Conservation (phyloP, 1,140 invertebrate species). For the Bacillus rossius region DNA sequence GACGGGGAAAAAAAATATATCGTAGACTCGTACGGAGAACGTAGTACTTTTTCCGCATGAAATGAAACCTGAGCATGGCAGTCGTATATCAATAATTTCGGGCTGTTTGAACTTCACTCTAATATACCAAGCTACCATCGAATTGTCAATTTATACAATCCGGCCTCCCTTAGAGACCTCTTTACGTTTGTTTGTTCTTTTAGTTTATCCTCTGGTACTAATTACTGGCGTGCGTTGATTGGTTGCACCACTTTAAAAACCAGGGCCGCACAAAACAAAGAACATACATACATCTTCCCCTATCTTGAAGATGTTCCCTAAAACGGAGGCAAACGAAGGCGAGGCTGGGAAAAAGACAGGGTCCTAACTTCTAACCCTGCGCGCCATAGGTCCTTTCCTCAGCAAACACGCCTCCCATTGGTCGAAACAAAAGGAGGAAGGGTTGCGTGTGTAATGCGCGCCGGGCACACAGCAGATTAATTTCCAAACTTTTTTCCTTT, state of each 20-base stretch:
- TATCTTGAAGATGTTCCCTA: not conserved
- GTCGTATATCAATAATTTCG: no score
- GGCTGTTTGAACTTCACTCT: no score
- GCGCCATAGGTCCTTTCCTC: not conserved
- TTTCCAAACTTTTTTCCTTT: not conserved
- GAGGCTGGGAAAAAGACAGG: not conserved
- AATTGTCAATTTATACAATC: no score
- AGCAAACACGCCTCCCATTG: slow-evolving; percentile 4
- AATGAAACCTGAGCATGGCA: no score
- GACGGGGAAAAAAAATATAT: no score
- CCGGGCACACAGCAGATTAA: slow-evolving; percentile 4
- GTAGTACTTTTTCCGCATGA: no score
- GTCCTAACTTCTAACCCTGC: not conserved
- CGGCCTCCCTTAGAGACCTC: no score
- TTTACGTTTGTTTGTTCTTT: not conserved
- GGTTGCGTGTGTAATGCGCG: not conserved
- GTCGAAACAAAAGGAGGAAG: not conserved
- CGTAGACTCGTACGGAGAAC: no score
- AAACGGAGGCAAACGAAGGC: not conserved
- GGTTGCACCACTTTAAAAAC: not conserved
- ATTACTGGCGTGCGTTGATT: not conserved
- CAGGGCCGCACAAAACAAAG: not conserved
- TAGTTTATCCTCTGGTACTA: not conserved
- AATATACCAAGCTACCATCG: no score
- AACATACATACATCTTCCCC: not conserved